phyloP scores from a whole-genome alignment of 2,888 invertebrate species.

The Ormia ochracea region DNA sequence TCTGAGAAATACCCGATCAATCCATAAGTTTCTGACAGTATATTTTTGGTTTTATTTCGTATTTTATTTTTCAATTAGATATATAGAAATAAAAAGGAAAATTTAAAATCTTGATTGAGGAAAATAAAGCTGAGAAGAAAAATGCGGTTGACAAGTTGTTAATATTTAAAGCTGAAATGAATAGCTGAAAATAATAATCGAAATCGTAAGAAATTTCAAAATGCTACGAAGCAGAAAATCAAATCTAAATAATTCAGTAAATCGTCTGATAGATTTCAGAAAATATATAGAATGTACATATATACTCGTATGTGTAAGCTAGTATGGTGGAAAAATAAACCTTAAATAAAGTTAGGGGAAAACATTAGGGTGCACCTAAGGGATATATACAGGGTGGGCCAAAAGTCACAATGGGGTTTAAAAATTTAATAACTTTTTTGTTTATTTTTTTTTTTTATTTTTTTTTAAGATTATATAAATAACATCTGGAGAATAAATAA shows the following conservation, averaged over 20 bases:
- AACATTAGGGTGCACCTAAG: no score
- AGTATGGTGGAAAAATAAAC: no score
- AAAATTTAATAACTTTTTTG: no score
- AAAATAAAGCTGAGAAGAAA: conserved; percentile 21
- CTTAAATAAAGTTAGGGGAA: no score
- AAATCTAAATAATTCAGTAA: conserved; percentile 6
- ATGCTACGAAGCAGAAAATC: conserved; percentile 21
- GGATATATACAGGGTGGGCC: no score
- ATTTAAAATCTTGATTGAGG: not conserved
- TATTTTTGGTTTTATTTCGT: conserved; percentile 6
- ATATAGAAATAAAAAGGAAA: not conserved
- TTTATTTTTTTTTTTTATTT: no score
- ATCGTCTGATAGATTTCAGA: not conserved
- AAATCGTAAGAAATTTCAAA: not conserved
- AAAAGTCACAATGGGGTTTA: no score
- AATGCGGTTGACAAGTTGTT: conserved; percentile 49
- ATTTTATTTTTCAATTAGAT: conserved; percentile 1
- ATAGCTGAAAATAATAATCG: conserved; percentile 3
- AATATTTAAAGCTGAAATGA: not conserved
- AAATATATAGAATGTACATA: not conserved
- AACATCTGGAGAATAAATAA: no score
- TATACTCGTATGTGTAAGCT: no score
- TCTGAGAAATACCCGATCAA: conserved; percentile 32
- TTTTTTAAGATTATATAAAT: no score
- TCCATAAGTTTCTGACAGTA: conserved; percentile 34